phyloP scores from a whole-genome alignment of 2,888 invertebrate genomes.

The Mesorhabditis spiculigera region DNA sequence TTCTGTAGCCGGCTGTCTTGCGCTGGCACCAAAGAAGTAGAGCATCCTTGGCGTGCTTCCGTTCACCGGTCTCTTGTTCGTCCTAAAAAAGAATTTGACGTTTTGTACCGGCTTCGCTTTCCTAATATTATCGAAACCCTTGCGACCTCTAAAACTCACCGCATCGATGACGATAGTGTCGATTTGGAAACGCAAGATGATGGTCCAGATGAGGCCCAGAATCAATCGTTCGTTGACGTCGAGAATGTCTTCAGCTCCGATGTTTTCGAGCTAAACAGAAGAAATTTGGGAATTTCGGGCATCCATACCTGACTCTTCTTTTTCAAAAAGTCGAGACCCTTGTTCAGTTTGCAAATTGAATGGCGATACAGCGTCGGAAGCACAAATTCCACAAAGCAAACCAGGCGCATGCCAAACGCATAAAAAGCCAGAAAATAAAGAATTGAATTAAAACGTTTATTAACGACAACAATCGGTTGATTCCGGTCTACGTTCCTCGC shows the following conservation, averaged over 20 bases:
- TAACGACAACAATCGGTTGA: too few species aligned
- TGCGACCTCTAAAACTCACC: constrained; percentile 21
- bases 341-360: constrained; percentile 90
- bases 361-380: constrained; percentile 74
- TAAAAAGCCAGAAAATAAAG: too few species aligned
- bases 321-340: constrained; percentile 62
- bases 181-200: constrained; percentile 96
- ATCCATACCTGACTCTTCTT: constrained; percentile 46
- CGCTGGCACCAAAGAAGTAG: constrained; percentile 95
- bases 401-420: too few species aligned
- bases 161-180: constrained; percentile 96
- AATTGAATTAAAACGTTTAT: too few species aligned
- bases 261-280: constrained; percentile 78
- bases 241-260: constrained; percentile 97
- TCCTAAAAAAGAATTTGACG: constrained; percentile 67
- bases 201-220: constrained; percentile 97
- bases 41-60: constrained; percentile 97
- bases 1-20: constrained; percentile 83
- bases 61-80: constrained; percentile 92
- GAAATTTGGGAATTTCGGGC: not conserved
- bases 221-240: constrained; percentile 95
- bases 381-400: constrained; percentile 69
- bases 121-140: not conserved
- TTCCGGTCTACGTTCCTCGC: too few species aligned
- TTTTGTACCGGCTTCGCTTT: not conserved